Percentiles rank a stretch among this genome's conserved stretches.
Evolutionary conservation across 2,113 vertebrate species (phyloP).

Genomic region (Hemichromis elongatus): DNA sequence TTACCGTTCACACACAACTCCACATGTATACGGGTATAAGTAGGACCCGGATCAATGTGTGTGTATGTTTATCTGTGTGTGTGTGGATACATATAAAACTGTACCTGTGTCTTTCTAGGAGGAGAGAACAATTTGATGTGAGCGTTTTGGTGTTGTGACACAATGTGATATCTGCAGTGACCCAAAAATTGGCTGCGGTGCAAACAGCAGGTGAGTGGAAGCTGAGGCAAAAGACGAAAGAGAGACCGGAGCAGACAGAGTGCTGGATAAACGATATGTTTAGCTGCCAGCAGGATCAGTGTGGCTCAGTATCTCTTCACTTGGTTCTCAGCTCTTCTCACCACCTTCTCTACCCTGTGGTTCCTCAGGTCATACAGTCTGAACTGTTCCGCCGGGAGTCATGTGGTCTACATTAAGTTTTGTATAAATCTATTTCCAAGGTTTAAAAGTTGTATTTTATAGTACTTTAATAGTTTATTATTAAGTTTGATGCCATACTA

Average conservation of each 20-base stretch:
- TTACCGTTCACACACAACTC: conserved; percentile 10
- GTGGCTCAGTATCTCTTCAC: conserved; percentile 23
- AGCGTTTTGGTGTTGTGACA: conserved; percentile 29
- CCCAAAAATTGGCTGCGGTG: conserved; percentile 30
- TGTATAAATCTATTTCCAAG: neutral
- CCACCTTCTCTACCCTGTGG: neutral
- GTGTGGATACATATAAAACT: neutral
- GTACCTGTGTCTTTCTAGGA: neutral
- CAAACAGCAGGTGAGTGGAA: conserved; percentile 17
- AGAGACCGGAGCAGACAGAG: neutral
- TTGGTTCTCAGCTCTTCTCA: neutral
- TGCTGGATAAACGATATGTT: conserved; percentile 20
- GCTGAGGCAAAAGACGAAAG: conserved; percentile 8
- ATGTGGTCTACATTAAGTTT: neutral
- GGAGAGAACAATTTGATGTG: conserved; percentile 18
- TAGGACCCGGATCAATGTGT: neutral
- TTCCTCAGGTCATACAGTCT: conserved; percentile 28
- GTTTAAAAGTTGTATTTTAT: neutral
- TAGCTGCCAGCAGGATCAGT: conserved; percentile 32
- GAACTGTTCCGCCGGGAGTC: neutral
- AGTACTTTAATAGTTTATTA: neutral
- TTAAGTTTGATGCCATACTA: neutral
- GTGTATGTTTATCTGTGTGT: neutral
- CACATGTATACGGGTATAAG: neutral
- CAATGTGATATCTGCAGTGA: conserved; percentile 39